Evolutionary conservation across 2,113 vertebrate genomes (phyloP).

Genomic region (Megaptera novaeangliae): DNA sequence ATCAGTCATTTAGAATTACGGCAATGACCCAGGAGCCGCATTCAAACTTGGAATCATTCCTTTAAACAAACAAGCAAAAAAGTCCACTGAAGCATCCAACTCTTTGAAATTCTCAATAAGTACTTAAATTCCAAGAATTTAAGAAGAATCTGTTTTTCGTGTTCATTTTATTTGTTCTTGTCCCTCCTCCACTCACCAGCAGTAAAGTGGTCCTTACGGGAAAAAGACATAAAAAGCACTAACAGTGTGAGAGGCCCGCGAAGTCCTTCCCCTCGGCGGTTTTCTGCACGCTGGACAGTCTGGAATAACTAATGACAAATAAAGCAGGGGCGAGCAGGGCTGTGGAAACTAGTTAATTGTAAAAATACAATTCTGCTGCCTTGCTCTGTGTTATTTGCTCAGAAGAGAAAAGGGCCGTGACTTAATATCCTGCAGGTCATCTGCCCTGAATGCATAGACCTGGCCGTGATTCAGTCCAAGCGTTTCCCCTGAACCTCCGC

Average conservation of each 20-base stretch:
- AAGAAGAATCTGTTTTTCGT: background rate
- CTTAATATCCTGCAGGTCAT: background rate
- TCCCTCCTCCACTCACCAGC: background rate
- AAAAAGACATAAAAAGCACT: background rate
- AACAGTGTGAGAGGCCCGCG: background rate
- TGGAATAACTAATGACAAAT: background rate
- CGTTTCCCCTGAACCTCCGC: background rate
- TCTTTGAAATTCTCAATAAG: constrained; percentile 12
- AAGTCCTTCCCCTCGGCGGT: background rate
- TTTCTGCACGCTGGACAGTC: background rate
- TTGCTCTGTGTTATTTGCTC: background rate
- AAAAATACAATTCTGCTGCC: background rate
- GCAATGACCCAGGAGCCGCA: background rate
- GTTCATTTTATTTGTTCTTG: constrained; percentile 20
- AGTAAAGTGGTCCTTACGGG: background rate
- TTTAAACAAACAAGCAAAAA: background rate
- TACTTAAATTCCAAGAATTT: constrained; percentile 9
- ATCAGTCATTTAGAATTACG: background rate
- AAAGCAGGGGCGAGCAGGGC: background rate
- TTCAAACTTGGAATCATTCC: background rate
- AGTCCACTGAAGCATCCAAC: background rate
- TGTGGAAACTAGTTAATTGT: background rate
- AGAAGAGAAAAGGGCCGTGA: background rate
- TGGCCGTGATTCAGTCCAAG: background rate
- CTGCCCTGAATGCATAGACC: background rate